Evolutionary conservation across 2,888 invertebrate species (phyloP), one percentile per base, ranked within the genome.

Genomic region (Phyllotreta striolata): DNA sequence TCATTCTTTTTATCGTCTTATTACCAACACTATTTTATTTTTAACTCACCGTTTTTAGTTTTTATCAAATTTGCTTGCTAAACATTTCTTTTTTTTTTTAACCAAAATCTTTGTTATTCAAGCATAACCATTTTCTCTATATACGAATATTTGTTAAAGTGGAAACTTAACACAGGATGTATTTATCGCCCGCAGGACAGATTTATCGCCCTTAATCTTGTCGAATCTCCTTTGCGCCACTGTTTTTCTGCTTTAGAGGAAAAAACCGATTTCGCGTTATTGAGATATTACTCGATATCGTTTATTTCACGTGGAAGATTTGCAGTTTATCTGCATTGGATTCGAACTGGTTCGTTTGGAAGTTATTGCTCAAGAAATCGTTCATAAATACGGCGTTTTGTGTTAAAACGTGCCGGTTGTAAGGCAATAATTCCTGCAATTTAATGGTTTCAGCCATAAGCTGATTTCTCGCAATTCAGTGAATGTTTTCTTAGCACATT

Each of bases 311-410:
- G 61, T 60, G 51, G 24, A 61, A 47, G 58, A 58, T 63, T 63
- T 63, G 58, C 58, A 54, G 58, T 58, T 44, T 58, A 63, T 63
- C 58, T 63, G 63, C 58, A 63, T 63, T 40, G 58, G 58, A 63
- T 52, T 59, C 43, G 41, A 59, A 61, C 46, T 44, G 40, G 52
- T 43, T 57, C 51, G 51, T 51, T 60, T 41, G 37, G 47, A 49
- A 60, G 63, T 63, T 63, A 63, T 58, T 58, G 58, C 63, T 35
- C 34, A 47, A 57, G 40, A 47, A 44, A 39, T 39, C 40, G 54
- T 54, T 52, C 59, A 59, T 59, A 59, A 51, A 59, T 59, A 59
- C 43, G 58, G 39, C 59, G 59, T 59, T 24, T 59, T 59, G 59
- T 38, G 51, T 59, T 59, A 59, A 51, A 59, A 59, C 52, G 59